phyloP scores from a whole-genome alignment of 2,113 vertebrate species.

The Oenanthe oenanthe region DNA sequence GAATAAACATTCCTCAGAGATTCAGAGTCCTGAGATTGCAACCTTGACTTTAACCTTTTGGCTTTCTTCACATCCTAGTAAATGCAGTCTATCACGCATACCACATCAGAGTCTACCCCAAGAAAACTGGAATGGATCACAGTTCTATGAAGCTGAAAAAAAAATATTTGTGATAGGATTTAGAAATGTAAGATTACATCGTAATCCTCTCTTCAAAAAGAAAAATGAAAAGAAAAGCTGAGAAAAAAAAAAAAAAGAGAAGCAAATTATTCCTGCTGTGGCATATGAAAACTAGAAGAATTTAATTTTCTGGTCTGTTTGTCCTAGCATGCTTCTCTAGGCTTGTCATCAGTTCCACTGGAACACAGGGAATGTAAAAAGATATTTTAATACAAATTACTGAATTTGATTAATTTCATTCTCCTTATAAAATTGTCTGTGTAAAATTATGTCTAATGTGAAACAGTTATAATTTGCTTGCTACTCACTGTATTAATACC shows the following conservation, averaged over 20 bases:
- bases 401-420: constrained; percentile 57
- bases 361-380: constrained; percentile 66
- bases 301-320: constrained; percentile 70
- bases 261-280: constrained; percentile 14
- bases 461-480: constrained; percentile 63
- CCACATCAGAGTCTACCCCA: not conserved
- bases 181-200: not conserved
- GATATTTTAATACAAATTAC: constrained; percentile 66
- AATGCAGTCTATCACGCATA: not conserved
- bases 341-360: constrained; percentile 56
- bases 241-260: not conserved
- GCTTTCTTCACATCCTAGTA: not conserved
- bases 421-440: constrained; percentile 66
- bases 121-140: not conserved
- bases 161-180: not conserved
- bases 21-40: not conserved
- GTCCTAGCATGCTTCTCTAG: constrained; percentile 58
- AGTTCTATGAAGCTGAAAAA: not conserved
- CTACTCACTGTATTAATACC: constrained; percentile 54
- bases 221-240: constrained; percentile 30
- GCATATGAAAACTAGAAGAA: constrained; percentile 52
- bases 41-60: constrained; percentile 17
- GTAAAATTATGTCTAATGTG: constrained; percentile 58
- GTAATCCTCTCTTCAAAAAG: not conserved
- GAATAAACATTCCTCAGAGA: constrained; percentile 20